phyloP scores from a whole-genome alignment of 37 sponge, comb jelly and placozoan genomes.

The Eunapius fragilis region DNA sequence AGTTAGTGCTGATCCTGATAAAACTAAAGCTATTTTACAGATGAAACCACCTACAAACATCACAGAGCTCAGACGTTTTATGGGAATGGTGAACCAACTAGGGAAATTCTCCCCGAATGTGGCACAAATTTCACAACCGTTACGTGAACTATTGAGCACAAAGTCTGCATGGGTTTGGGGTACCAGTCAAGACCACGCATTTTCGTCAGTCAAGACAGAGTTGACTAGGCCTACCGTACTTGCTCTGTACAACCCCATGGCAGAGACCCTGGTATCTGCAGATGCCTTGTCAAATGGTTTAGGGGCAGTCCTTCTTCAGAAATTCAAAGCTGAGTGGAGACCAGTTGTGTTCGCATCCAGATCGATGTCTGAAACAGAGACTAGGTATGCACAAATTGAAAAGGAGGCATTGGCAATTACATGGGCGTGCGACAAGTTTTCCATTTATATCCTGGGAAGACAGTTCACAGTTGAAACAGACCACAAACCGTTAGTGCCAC shows the following conservation, averaged over 20 bases:
- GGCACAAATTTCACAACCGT: background rate
- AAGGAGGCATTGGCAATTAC: constrained; percentile 35
- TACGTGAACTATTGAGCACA: constrained; percentile 24
- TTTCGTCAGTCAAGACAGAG: constrained; percentile 6
- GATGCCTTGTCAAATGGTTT: constrained; percentile 8
- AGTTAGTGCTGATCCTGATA: background rate
- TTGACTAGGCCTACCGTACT: constrained; percentile 4
- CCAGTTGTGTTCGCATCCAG: constrained; percentile 23
- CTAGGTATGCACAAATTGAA: constrained; percentile 46
- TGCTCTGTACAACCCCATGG: constrained; percentile 10
- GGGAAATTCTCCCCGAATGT: constrained; percentile 14
- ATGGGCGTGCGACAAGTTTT: constrained; percentile 40
- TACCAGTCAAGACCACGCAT: constrained; percentile 6
- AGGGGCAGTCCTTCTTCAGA: constrained; percentile 6
- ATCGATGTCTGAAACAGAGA: constrained; percentile 21
- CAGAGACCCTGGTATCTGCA: constrained; percentile 1
- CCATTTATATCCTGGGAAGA: constrained; percentile 21
- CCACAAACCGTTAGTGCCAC: constrained; percentile 53
- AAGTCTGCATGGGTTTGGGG: constrained; percentile 15
- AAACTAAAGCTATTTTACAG: background rate
- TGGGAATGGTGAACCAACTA: constrained; percentile 30
- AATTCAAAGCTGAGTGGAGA: background rate
- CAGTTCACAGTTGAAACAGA: constrained; percentile 28
- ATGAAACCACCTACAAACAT: constrained; percentile 8
- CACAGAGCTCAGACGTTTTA: background rate